Conservation (phyloP, 2,888 invertebrate species). For the Trisateles emortualis region DNA sequence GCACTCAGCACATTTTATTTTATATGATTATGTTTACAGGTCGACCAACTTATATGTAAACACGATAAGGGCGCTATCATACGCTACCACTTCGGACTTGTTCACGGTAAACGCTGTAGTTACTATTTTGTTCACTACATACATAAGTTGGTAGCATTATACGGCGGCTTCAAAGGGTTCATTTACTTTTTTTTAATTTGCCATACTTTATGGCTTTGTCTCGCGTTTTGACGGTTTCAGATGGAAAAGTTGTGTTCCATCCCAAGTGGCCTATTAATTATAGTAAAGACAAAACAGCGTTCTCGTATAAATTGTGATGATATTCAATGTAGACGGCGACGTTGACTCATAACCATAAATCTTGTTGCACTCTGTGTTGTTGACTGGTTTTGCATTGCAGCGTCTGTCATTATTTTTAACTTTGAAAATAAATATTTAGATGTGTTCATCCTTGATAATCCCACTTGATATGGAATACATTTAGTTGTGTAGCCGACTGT, state of each 20-base stretch:
- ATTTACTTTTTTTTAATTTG: constrained; percentile 70
- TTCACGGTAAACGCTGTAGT: neutral
- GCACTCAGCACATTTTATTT: constrained; percentile 79
- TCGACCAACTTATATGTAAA: neutral
- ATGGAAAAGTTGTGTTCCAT: constrained; percentile 60
- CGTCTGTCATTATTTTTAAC: neutral
- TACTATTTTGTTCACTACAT: neutral
- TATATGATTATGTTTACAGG: constrained; percentile 73
- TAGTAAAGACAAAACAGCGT: constrained; percentile 46
- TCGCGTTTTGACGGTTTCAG: constrained; percentile 65
- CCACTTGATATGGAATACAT: neutral
- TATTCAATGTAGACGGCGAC: constrained; percentile 28
- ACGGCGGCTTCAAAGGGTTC: constrained; percentile 80
- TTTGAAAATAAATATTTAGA: neutral
- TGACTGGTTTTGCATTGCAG: constrained; percentile 22
- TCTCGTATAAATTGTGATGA: constrained; percentile 45
- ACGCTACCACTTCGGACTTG: neutral
- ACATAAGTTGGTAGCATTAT: constrained; percentile 9
- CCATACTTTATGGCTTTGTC: constrained; percentile 79
- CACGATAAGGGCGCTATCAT: neutral
- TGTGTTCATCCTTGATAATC: neutral
- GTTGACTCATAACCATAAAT: constrained; percentile 40
- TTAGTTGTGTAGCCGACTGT: too few relatives aligned
- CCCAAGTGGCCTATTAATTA: constrained; percentile 48
- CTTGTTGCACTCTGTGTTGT: constrained; percentile 33